Evolutionary conservation across 2,113 vertebrate species (phyloP).

Genomic region (Pachyramphus minor): DNA sequence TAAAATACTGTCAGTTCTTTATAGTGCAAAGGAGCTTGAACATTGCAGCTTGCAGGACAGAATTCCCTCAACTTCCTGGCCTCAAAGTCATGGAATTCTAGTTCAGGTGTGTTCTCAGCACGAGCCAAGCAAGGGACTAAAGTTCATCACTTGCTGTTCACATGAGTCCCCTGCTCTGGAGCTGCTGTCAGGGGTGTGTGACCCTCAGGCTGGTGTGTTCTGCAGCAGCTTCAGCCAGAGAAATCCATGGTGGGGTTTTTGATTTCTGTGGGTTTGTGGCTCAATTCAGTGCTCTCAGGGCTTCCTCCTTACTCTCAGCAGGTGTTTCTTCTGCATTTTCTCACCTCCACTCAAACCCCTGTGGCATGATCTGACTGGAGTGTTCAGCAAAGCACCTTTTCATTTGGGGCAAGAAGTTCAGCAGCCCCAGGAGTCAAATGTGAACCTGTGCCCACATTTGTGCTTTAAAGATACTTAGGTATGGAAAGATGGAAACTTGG

Average conservation of each 20-base stretch:
- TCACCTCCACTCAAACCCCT: neutral
- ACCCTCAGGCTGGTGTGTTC: neutral
- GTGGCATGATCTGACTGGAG: neutral
- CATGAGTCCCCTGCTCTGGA: neutral
- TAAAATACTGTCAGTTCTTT: neutral
- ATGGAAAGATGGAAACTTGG: neutral
- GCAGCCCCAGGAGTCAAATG: neutral
- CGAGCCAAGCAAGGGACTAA: neutral
- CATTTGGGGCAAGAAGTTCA: neutral
- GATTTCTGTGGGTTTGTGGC: neutral
- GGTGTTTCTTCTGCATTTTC: neutral
- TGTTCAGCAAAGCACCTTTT: neutral
- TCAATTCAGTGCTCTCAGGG: neutral
- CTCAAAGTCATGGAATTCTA: neutral
- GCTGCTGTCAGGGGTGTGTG: neutral
- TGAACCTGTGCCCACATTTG: neutral
- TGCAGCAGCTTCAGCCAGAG: neutral
- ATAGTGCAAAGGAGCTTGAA: rapidly evolving
- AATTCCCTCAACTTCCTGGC: neutral
- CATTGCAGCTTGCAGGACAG: neutral
- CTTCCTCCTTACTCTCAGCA: neutral
- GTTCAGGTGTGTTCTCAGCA: neutral
- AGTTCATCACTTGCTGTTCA: neutral
- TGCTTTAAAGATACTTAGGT: neutral
- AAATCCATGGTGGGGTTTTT: neutral